Evolutionary conservation across 2,888 invertebrate species (phyloP).

Genomic region (Anorthoa munda): DNA sequence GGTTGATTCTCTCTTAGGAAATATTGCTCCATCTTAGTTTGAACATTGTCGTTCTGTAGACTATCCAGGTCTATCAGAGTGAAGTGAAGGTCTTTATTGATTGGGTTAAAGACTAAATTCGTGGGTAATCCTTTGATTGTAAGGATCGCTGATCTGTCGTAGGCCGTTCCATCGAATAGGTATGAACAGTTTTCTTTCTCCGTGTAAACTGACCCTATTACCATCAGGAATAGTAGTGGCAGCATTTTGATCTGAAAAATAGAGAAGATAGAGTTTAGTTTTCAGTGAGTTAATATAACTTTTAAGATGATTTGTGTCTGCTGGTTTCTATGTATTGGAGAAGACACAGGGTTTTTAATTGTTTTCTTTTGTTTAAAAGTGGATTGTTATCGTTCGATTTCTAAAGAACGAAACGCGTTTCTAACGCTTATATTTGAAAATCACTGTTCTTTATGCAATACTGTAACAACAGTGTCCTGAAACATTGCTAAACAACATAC

Average conservation of each 20-base stretch:
- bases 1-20: conserved; percentile 79
- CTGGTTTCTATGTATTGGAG: neutral
- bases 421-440: no score
- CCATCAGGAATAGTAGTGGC: conserved; percentile 74
- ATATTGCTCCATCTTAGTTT: conserved; percentile 88
- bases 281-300: neutral
- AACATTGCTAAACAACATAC: no score
- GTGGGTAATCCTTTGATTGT: conserved; percentile 87
- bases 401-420: no score
- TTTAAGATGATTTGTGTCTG: neutral
- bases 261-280: conserved; percentile 24
- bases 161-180: conserved; percentile 74
- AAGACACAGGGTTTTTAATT: no score
- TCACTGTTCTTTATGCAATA: no score
- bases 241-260: conserved; percentile 77
- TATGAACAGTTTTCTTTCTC: conserved; percentile 81
- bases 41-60: conserved; percentile 83
- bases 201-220: conserved; percentile 73
- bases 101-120: conserved; percentile 80
- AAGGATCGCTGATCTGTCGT: conserved; percentile 77
- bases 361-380: neutral
- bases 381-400: no score
- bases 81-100: conserved; percentile 81
- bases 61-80: conserved; percentile 85
- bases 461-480: no score